Conservation (phyloP, 1,140 invertebrate species). For the Drosophila burlai region DNA sequence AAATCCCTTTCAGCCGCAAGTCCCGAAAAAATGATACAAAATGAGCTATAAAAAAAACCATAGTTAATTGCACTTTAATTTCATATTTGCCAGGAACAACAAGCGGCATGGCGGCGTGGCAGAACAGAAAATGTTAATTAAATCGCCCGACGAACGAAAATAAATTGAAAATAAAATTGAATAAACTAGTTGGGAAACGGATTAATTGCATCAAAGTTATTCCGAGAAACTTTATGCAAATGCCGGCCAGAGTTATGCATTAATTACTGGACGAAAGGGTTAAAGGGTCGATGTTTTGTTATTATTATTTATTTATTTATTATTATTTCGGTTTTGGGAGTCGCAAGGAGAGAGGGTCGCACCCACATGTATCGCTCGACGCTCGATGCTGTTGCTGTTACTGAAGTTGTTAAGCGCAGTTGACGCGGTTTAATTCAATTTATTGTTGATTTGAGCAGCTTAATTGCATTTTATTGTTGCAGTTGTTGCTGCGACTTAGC, state of each 20-base stretch:
- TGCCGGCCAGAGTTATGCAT: slow-evolving; percentile 35
- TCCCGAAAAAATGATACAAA: not conserved
- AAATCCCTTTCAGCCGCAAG: slow-evolving; percentile 30
- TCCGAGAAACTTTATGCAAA: slow-evolving; percentile 56
- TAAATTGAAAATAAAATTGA: slow-evolving; percentile 50
- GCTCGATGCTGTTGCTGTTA: not conserved
- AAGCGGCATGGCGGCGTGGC: not conserved
- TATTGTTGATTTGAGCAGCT: slow-evolving; percentile 70
- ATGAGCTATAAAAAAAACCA: not conserved
- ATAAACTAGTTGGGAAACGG: slow-evolving; percentile 38
- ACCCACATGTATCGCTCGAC: slow-evolving; percentile 32
- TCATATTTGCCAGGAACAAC: slow-evolving; percentile 33
- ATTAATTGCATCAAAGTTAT: slow-evolving; percentile 56
- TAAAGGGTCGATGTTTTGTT: not conserved
- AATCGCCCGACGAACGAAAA: slow-evolving; percentile 23
- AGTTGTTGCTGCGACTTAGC: slow-evolving; percentile 20
- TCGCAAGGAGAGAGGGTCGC: slow-evolving; percentile 5
- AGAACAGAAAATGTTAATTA: slow-evolving; percentile 40
- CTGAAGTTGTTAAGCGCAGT: slow-evolving; percentile 30
- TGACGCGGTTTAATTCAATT: slow-evolving; percentile 79
- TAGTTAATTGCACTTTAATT: slow-evolving; percentile 54
- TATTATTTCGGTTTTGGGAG: not conserved
- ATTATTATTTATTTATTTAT: not conserved
- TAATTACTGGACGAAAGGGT: slow-evolving; percentile 17
- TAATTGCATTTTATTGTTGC: slow-evolving; percentile 76